A percentile compares a stretch with the other conserved stretches of the same genome.
Conservation (phyloP, 2,797 vertebrate species). For the Protonibea diacanthus region DNA sequence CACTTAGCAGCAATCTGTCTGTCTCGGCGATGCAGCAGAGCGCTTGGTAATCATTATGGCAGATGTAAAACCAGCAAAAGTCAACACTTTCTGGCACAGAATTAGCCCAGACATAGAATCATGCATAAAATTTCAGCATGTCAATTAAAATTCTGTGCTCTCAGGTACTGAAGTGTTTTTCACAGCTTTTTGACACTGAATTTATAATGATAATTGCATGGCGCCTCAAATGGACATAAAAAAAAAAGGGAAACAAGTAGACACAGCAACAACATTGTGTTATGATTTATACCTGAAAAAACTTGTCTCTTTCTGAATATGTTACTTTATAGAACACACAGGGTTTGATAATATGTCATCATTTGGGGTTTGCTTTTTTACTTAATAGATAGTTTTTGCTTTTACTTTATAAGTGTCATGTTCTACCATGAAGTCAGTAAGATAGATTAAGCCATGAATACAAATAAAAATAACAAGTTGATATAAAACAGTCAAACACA, state of each 20-base stretch:
- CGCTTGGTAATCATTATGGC: constrained; percentile 64
- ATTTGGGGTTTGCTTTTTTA: not conserved
- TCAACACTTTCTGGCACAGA: constrained; percentile 54
- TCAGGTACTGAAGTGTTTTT: constrained; percentile 35
- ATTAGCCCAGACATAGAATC: constrained; percentile 41
- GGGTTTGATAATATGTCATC: not conserved
- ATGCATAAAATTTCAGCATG: constrained; percentile 46
- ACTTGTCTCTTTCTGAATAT: not conserved
- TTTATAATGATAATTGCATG: constrained; percentile 31
- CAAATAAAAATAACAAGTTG: constrained; percentile 2
- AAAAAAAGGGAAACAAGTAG: constrained; percentile 14
- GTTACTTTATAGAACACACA: not conserved
- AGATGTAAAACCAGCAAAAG: constrained; percentile 62
- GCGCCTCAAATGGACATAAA: not conserved
- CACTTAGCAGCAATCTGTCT: constrained; percentile 25
- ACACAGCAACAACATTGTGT: not conserved
- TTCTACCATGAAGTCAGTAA: not conserved
- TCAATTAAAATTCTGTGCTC: constrained; percentile 43
- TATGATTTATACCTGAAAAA: not conserved
- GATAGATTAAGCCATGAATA: not conserved
- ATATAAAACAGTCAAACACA: not conserved
- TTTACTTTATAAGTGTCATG: not conserved
- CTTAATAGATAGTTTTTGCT: not conserved
- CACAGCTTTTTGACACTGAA: constrained; percentile 38
- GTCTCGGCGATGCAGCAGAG: constrained; percentile 43